These are phyloP conservation scores for Akabosia matsudoensis DNA, from an alignment of 1,140 invertebrate species.

Conservation along the genomic window DNA sequence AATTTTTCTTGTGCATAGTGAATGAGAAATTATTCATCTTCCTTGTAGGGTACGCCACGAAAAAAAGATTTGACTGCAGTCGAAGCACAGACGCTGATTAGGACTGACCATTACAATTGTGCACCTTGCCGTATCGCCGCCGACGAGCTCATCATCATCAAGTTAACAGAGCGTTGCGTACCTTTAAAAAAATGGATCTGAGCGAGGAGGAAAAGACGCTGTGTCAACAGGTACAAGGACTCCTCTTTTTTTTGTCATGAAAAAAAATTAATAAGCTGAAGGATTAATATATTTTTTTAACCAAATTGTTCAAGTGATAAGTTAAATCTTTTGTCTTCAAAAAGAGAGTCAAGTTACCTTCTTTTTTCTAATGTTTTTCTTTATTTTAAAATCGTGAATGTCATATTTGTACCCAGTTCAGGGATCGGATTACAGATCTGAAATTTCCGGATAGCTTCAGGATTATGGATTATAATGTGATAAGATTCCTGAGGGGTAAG, in stretches of 20 bases:
- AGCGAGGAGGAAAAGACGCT: conserved; percentile 6
- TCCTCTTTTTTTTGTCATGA: not conserved
- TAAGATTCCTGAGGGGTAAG: not conserved
- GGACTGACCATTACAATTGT: not conserved
- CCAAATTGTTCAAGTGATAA: too few species aligned
- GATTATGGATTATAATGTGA: not conserved
- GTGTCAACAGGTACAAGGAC: not conserved
- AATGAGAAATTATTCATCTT: too few species aligned
- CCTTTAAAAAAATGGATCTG: conserved; percentile 2
- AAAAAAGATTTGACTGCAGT: not conserved
- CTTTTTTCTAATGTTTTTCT: too few species aligned
- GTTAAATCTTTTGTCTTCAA: too few species aligned
- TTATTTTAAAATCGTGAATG: not conserved
- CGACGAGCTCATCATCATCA: too few species aligned
- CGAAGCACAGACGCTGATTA: not conserved
- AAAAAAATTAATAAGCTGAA: not conserved
- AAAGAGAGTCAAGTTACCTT: too few species aligned
- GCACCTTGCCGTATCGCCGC: not conserved
- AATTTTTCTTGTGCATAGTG: too few species aligned
- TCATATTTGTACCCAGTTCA: not conserved
- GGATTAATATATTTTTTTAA: too few species aligned
- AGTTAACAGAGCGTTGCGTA: not conserved
- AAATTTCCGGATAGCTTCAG: not conserved
- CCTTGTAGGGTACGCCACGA: too few species aligned
- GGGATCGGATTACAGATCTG: not conserved